Percentiles rank a stretch among this genome's conserved stretches.
Conservation (phyloP, 2,888 invertebrate species). For the Cordilura impudica region DNA sequence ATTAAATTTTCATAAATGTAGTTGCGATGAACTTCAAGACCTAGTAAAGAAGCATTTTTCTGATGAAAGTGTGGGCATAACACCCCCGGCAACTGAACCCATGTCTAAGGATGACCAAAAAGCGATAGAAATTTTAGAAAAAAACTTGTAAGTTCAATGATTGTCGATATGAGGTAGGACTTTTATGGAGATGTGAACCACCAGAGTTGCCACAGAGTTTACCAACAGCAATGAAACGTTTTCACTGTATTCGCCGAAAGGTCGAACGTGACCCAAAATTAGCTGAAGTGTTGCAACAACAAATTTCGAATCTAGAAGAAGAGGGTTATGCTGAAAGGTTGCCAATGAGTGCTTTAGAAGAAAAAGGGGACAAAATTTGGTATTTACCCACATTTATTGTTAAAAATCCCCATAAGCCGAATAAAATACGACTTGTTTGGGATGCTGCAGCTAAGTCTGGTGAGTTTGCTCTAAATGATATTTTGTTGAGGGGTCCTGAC, state of each 20-base stretch:
- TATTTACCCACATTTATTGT: conserved; percentile 46
- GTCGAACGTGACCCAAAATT: not conserved
- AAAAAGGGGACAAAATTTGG: conserved; percentile 11
- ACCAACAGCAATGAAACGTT: conserved; percentile 20
- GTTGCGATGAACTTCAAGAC: too few species aligned
- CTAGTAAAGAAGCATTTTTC: too few species aligned
- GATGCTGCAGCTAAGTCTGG: conserved; percentile 7
- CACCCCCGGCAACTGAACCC: too few species aligned
- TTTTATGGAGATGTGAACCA: conserved; percentile 18
- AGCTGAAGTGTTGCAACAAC: conserved; percentile 18
- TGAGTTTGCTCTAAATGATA: conserved; percentile 4
- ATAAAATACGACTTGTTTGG: conserved; percentile 5
- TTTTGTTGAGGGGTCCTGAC: conserved; percentile 30
- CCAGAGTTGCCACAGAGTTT: conserved; percentile 23
- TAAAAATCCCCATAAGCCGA: conserved; percentile 28
- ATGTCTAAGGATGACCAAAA: too few species aligned
- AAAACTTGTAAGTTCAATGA: conserved; percentile 13
- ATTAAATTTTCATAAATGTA: too few species aligned
- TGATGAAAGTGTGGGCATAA: too few species aligned
- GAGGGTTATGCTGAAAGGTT: conserved; percentile 38
- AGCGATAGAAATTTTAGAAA: too few species aligned
- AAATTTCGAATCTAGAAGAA: conserved; percentile 36
- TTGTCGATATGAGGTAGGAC: conserved; percentile 19
- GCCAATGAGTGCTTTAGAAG: not conserved
- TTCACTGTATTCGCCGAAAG: conserved; percentile 13